Evolutionary conservation across 2,888 invertebrate genomes (phyloP), one percentile per base, ranked within the genome.

Genomic region (Hofmannophila pseudospretella): DNA sequence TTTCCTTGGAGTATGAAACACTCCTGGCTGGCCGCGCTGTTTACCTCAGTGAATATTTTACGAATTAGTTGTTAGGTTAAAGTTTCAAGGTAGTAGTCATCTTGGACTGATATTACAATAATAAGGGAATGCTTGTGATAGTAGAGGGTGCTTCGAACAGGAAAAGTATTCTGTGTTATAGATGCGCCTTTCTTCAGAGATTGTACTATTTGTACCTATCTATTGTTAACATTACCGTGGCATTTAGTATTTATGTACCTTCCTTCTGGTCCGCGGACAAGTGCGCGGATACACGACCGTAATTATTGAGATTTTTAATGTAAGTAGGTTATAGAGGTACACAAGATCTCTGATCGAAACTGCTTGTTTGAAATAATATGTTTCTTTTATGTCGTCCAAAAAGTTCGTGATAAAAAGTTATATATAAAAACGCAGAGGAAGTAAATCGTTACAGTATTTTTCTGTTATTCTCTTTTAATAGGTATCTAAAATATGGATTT

Each of bases 181-280:
- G 51, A 44, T 39, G 44, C 45, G 41, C 48, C 55, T 51, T 50
- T 43, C 44, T 43, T 45, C 54, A 49, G 53, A 54, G 50, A 48
- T 58, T 58, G 44, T 36, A 35, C 28, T 54, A 42, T 39, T n/a
- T n/a, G 23, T 23, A 23, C n/a, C 23, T 23, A 23, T 4, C 23
- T 23, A 44, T 49, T 48, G 45, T 55, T 53, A 55, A 48, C 46
- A 41, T 58, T 59, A 58, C 47, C 55, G 53, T 63, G 66, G 71
- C 74, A 75, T 76, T 74, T 75, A 75, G 67, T 68, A 62, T 63
- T 59, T n/a, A n/a, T n/a, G n/a, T n/a, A n/a, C n/a, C n/a, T n/a
- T 47, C 45, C 41, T 39, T 51, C 57, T 60, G 70, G 56, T 58
- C 49, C 56, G 67, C 54, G 66, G 60, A 56, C 53, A 47, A 49